Evolutionary conservation across 2,888 invertebrate species (phyloP), one percentile per base, ranked within the genome.

Genomic region (Orgyia antiqua): DNA sequence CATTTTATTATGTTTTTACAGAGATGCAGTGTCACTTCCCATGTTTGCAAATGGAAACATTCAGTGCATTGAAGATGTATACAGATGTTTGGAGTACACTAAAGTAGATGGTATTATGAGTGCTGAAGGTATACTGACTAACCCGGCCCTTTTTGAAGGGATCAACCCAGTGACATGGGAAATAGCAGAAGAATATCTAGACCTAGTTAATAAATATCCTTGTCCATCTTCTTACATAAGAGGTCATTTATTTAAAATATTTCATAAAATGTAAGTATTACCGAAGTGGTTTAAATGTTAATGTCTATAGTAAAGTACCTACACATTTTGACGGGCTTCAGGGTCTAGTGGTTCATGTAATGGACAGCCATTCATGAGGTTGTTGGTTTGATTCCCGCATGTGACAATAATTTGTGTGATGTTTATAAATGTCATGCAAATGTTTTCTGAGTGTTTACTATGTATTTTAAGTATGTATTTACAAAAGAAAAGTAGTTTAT

Each of bases 11-110:
- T 15, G 6, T 15, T 40, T 45, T 77, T 84, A 36, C 65, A 96
- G 96, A 59, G 89, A 95, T 50, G 91, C 92, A 36, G 90, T 99
- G 12, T 91, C 90, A 40, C 93, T 99, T 59, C 99, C 99, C 8
- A 95, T 99, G 62, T 92, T 99, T 69, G 97, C 98, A 13, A 99
- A 99, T 87, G 99, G 99, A 9, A 99, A 99, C 68, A 96, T 99
- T 50, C 96, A 98, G 71, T 94, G 93, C 57, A 71, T 95, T 51
- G 91, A 92, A 58, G 99, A 99, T 88, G 91, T 96, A 1, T 82
- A 92, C 33, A 88, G 92, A 42, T 99, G 99, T 70, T 75, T 99
- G 29, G 83, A 90, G 33, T 93, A 90, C 57, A 99, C 98, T 0
- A 93, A 93, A 13, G 97, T 92, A 2, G 88, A 93, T 63, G 96